Base-by-base conservation (phyloP, 2,888 invertebrate species). In the Mythimna albipuncta region DNA sequence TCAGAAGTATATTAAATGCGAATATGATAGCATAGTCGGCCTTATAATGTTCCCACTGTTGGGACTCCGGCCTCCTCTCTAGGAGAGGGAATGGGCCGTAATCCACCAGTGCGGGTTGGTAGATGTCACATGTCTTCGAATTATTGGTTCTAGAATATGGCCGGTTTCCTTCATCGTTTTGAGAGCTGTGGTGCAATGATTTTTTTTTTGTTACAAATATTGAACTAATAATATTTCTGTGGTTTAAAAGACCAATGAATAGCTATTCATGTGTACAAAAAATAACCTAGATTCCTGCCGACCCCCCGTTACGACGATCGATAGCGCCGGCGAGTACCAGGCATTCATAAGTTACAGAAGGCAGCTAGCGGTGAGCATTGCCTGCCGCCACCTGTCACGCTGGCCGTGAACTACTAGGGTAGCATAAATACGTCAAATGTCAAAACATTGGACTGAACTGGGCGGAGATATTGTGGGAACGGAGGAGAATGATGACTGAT, bases 361-460 rank as follows among this genome's bases (percentile, higher is more conserved):
- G 54, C 55, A 72, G 52, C 64, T 61, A 2, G 69, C 75, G 65
- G 68, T 63, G 50, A 61, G 47, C 68, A 74, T 74, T 44, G 71
- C 71, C 69, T 74, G 71, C 62, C 79, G 64, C 71, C 77, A 77
- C 68, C 81, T 81, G 81, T 38, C 81, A 74, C 32, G 54, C 21
- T 81, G 81, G 66, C 82, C 82, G 69, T 81, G 80, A 81, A 78
- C 81, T 81, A 77, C 81, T 64, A 78, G 74, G 78, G 54, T 32
- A 66, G 41, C 69, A 81, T 69, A 65, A 55, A 64, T 38, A 66
- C 68, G 58, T 75, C 71, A 71, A 26, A 80, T 55, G 81, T 75
- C 80, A 75, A 69, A 79, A 68, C 67, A 79, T 62, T 72, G 55
- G 5, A 55, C 41, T 5, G 59, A 54, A 16, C 13, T 19, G 41